Conservation (phyloP, 2,888 invertebrate species). For the Lamellibrachia columna region DNA sequence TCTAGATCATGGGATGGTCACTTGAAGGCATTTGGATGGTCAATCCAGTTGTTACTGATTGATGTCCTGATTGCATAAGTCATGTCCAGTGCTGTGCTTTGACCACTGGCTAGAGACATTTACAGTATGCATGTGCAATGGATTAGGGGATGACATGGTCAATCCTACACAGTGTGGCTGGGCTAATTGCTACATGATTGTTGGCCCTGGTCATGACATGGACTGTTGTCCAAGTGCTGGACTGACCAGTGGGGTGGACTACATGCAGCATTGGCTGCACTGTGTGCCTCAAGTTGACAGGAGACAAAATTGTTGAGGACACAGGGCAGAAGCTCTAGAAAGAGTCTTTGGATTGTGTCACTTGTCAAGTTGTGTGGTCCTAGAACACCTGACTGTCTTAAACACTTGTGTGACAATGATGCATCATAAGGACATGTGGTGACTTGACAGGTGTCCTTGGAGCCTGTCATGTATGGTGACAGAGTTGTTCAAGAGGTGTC, state of each 20-base stretch:
- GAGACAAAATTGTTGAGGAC: neutral
- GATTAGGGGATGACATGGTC: slow-evolving; percentile 9
- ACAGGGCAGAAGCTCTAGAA: neutral
- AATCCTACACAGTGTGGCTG: neutral
- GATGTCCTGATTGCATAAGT: neutral
- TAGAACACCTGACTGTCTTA: neutral
- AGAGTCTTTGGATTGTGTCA: neutral
- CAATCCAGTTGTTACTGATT: neutral
- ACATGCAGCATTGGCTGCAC: too few relatives aligned
- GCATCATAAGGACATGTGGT: neutral
- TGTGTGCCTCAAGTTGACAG: neutral
- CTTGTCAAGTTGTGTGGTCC: neutral
- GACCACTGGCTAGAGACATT: neutral
- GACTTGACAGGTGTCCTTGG: neutral
- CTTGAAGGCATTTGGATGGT: neutral
- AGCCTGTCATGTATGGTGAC: neutral
- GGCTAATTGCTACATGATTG: neutral
- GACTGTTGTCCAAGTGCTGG: neutral
- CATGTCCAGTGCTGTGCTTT: neutral
- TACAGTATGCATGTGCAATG: neutral
- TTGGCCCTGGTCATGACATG: neutral
- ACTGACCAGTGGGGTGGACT: neutral
- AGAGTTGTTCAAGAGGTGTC: neutral
- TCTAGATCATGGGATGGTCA: neutral
- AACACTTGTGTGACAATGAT: neutral